Base-by-base conservation (phyloP, 2,113 vertebrate species). In the Heterotilapia buettikoferi region DNA sequence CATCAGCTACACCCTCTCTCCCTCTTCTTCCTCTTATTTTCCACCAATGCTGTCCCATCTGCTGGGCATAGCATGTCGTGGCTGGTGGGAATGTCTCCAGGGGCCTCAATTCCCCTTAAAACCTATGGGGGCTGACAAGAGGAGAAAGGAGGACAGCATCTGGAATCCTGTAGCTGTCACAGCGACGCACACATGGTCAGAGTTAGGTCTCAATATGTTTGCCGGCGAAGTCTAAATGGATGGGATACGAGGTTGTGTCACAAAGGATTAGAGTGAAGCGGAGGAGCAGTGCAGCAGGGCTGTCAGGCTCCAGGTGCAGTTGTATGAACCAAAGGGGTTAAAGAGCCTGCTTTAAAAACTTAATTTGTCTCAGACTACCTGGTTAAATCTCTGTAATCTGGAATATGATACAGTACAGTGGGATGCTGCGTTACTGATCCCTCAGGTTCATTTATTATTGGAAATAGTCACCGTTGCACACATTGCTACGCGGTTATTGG, bases 281-380 rank as follows among this genome's bases (percentile, higher is more conserved):
- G 45, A 71, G 86, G 61, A 89, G 84, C 14, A 80, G 73, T 80
- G 88, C 84, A 79, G 85, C 6, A 19, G 47, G 73, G 43, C 83
- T 84, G n/a, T 80, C 57, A 43, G 87, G 78, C 84, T 59, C 50
- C 9, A 21, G 83, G 76, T 86, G 73, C 61, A 91, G 85, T 38
- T 63, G 68, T 16, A 29, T 4, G 11, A 81, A 83, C 82, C 83
- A 31, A 71, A 86, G 26, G 54, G 86, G 66, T 61, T 38, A 38
- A 88, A 82, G 59, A 85, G 82, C 76, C 85, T 50, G 43, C 56
- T 76, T 86, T 82, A 88, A 85, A 88, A 90, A 84, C 83, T 73
- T 84, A 54, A 92, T 92, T 92, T 92, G 86, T 90, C 90, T 89
- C 85, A 90, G 89, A 82, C 81, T 89, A 92, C 86, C 86, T 90